Evolutionary conservation across 2,113 vertebrate genomes (phyloP).

Genomic region (Cheilinus undulatus): DNA sequence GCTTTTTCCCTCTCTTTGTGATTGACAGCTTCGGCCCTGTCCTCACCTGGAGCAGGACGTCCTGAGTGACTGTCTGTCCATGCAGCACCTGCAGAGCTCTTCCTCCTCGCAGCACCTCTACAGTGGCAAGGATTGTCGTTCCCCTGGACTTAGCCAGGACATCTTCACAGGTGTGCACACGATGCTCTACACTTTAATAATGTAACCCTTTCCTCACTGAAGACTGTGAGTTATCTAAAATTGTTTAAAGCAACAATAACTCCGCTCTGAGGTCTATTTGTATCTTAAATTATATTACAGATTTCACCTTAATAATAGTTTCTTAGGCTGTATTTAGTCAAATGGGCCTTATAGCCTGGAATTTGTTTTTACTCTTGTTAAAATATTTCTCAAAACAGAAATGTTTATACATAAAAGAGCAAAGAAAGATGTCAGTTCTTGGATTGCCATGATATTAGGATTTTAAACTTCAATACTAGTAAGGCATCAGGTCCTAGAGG

Average conservation of each 20-base stretch:
- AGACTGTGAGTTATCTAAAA: slow-evolving; percentile 1
- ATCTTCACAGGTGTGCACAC: slow-evolving; percentile 88
- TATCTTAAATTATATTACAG: too few relatives aligned
- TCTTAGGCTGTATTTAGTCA: too few relatives aligned
- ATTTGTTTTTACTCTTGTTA: too few relatives aligned
- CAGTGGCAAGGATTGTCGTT: slow-evolving; percentile 87
- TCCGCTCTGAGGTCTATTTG: neutral
- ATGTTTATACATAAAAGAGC: too few relatives aligned
- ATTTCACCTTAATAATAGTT: too few relatives aligned
- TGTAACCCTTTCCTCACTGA: neutral
- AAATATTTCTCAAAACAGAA: too few relatives aligned
- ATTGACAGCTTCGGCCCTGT: slow-evolving; percentile 87
- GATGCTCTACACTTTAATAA: neutral
- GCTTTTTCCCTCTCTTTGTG: slow-evolving; percentile 18
- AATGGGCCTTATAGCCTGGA: too few relatives aligned
- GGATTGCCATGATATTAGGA: too few relatives aligned
- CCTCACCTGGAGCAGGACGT: slow-evolving; percentile 89
- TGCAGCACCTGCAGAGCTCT: slow-evolving; percentile 89
- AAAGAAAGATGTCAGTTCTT: too few relatives aligned
- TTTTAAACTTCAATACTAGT: too few relatives aligned
- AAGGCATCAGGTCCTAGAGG: too few relatives aligned
- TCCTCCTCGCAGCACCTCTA: slow-evolving; percentile 86
- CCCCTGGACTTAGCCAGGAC: slow-evolving; percentile 86
- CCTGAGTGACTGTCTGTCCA: slow-evolving; percentile 89
- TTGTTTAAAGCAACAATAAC: neutral